These are phyloP conservation scores for Hystrix cristata DNA, from an alignment of 2,113 vertebrate genomes.

Conservation along the genomic window DNA sequence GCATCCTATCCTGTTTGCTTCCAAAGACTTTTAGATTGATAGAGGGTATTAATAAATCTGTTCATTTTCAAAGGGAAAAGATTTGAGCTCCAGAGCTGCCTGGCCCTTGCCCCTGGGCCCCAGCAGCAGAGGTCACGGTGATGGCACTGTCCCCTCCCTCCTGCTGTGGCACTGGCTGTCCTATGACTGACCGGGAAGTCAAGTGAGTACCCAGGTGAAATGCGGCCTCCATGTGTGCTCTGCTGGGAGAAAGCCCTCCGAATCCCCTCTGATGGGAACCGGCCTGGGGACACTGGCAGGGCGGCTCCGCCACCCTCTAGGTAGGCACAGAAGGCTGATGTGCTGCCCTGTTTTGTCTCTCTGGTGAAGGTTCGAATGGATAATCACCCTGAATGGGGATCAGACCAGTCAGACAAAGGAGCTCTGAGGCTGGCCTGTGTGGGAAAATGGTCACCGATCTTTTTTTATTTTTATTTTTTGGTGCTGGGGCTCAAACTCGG, in stretches of 20 bases:
- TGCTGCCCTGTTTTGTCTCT: background rate
- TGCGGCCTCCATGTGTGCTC: background rate
- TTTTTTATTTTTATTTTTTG: no score
- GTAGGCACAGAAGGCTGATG: background rate
- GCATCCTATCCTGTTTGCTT: background rate
- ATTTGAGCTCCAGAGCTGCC: background rate
- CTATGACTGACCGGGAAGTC: background rate
- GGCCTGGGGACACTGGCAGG: background rate
- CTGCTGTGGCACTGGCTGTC: background rate
- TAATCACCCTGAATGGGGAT: conserved; percentile 50
- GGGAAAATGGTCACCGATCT: conserved; percentile 63
- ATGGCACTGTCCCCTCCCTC: background rate
- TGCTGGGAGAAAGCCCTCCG: background rate
- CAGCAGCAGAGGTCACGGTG: background rate
- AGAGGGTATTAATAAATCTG: background rate
- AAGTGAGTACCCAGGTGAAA: background rate
- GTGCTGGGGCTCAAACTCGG: no score
- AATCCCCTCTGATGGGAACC: background rate
- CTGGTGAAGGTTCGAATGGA: conserved; percentile 42
- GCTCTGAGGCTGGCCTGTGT: conserved; percentile 63
- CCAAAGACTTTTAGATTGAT: background rate
- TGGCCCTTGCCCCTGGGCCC: background rate
- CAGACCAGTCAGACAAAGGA: conserved; percentile 65
- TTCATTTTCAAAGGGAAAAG: background rate
- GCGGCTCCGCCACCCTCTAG: background rate